Conservation (phyloP, 2,888 invertebrate species). For the Drosophila colorata region DNA sequence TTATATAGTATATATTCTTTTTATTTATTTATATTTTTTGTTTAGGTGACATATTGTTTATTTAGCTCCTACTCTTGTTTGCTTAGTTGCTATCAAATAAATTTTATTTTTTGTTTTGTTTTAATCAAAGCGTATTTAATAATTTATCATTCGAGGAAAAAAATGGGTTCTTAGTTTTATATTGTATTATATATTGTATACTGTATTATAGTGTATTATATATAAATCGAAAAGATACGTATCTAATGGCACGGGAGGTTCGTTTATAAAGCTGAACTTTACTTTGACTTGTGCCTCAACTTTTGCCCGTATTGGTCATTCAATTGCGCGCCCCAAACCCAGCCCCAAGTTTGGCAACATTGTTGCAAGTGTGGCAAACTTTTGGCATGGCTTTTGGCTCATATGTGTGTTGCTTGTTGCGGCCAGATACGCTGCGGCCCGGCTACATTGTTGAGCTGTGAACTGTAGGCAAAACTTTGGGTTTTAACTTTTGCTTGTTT, state of each 20-base stretch:
- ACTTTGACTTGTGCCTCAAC: constrained; percentile 18
- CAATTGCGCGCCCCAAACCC: constrained; percentile 3
- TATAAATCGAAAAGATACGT: not conserved
- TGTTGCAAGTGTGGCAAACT: constrained; percentile 45
- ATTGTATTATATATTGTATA: too few species aligned
- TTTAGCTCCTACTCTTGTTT: too few species aligned
- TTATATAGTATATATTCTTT: too few species aligned
- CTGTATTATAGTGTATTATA: too few species aligned
- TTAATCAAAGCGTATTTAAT: too few species aligned
- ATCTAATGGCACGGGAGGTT: not conserved
- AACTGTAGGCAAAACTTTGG: constrained; percentile 65
- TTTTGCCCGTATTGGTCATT: constrained; percentile 34
- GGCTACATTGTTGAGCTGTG: constrained; percentile 48
- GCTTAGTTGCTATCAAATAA: too few species aligned
- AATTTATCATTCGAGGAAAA: too few species aligned
- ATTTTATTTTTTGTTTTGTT: too few species aligned
- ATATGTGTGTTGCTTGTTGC: constrained; percentile 19
- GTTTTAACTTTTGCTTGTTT: constrained; percentile 75
- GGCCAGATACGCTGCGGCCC: too few species aligned
- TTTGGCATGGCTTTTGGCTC: constrained; percentile 22
- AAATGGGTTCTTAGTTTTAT: too few species aligned
- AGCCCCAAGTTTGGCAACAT: constrained; percentile 22
- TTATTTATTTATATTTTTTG: too few species aligned
- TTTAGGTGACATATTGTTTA: too few species aligned
- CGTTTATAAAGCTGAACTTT: not conserved